Evolutionary conservation across 2,888 invertebrate genomes (phyloP).

Genomic region (Pterostichus madidus): DNA sequence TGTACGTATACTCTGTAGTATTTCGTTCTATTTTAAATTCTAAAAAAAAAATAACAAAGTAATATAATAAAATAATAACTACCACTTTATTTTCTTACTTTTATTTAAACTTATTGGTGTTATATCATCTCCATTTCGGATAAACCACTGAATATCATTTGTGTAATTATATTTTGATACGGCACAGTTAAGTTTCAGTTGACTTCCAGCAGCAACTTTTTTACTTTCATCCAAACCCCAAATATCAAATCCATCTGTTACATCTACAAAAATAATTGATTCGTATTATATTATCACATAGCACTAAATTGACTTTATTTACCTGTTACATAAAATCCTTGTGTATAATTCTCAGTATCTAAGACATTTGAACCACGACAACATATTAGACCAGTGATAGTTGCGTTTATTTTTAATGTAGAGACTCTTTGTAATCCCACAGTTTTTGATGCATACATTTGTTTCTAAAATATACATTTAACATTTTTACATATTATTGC

Average conservation of each 20-base stretch:
- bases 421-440: conserved; percentile 72
- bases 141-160: conserved; percentile 78
- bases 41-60: conserved; percentile 18
- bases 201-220: conserved; percentile 79
- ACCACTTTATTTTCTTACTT: background rate
- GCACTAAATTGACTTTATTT: background rate
- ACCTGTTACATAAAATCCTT: conserved; percentile 71
- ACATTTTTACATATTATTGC: background rate
- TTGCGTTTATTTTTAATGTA: conserved; percentile 75
- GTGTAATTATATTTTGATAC: conserved; percentile 80
- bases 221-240: conserved; percentile 75
- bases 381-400: conserved; percentile 76
- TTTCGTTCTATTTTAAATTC: conserved; percentile 66
- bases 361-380: conserved; percentile 77
- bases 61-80: background rate
- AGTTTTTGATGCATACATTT: conserved; percentile 60
- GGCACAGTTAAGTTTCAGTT: conserved; percentile 80
- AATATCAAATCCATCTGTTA: conserved; percentile 77
- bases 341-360: conserved; percentile 72
- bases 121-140: background rate
- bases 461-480: conserved; percentile 8
- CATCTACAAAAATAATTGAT: conserved; percentile 74
- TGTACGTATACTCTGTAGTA: conserved; percentile 70
- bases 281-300: too few relatives aligned
- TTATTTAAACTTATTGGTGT: background rate